Conservation (phyloP, 2,113 vertebrate genomes). For the Candoia aspera region DNA sequence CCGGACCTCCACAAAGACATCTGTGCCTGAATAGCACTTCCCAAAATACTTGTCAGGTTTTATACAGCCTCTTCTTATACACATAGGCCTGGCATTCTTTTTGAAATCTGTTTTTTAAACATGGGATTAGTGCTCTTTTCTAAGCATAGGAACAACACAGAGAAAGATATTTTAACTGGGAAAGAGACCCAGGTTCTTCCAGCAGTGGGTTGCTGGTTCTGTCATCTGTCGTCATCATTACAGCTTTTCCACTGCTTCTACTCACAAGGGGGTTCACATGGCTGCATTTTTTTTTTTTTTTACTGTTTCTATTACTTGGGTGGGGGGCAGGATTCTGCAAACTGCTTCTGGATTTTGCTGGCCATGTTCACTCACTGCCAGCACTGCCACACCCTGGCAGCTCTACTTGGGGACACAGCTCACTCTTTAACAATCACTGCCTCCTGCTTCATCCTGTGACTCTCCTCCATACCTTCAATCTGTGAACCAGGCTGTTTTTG, state of each 20-base stretch:
- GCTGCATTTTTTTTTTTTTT: background rate
- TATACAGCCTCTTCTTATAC: background rate
- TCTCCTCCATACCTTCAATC: background rate
- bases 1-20: background rate
- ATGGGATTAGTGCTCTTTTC: background rate
- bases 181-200: background rate
- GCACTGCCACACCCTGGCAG: background rate
- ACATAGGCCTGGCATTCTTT: background rate
- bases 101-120: background rate
- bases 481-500: background rate
- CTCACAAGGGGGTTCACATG: background rate
- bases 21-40: background rate
- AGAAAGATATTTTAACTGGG: background rate
- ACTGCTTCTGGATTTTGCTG: background rate
- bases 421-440: background rate
- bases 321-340: background rate
- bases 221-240: background rate
- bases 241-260: background rate
- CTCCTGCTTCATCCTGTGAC: background rate
- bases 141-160: background rate
- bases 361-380: background rate
- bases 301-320: background rate
- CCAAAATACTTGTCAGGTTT: background rate
- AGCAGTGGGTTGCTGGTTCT: background rate
- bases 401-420: background rate